Conservation (phyloP, 2,888 invertebrate genomes). For the Auanema freiburgensis region DNA sequence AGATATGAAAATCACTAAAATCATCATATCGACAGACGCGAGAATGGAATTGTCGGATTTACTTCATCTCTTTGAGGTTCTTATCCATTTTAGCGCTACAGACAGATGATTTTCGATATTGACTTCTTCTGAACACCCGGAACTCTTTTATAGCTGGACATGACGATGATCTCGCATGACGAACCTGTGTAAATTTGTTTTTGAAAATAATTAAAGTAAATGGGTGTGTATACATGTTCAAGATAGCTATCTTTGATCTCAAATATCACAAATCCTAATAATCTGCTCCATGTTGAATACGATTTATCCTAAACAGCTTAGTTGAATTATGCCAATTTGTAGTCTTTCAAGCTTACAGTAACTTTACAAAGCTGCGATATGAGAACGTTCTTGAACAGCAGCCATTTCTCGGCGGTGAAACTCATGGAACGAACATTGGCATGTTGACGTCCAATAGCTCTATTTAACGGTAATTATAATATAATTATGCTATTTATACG, state of each 20-base stretch:
- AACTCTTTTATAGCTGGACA: slow-evolving; percentile 46
- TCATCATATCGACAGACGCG: too few species aligned
- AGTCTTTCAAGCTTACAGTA: slow-evolving; percentile 2
- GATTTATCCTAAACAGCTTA: slow-evolving; percentile 40
- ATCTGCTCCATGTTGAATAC: slow-evolving; percentile 49
- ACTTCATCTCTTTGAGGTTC: too few species aligned
- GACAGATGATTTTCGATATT: slow-evolving; percentile 17
- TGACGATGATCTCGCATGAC: slow-evolving; percentile 55
- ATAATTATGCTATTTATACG: background rate
- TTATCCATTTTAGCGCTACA: too few species aligned
- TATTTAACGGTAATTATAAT: slow-evolving; percentile 11
- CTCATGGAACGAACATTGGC: slow-evolving; percentile 56
- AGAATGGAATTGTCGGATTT: too few species aligned
- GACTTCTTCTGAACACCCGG: slow-evolving; percentile 17
- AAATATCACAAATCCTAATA: slow-evolving; percentile 58
- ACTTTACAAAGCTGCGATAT: slow-evolving; percentile 46
- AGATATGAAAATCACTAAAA: too few species aligned
- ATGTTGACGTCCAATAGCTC: slow-evolving; percentile 60
- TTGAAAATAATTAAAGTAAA: background rate
- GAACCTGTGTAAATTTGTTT: slow-evolving; percentile 42
- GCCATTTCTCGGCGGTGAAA: slow-evolving; percentile 61
- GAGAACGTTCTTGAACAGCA: slow-evolving; percentile 57
- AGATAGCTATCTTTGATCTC: slow-evolving; percentile 61
- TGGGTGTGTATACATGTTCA: slow-evolving; percentile 45
- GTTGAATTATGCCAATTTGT: background rate